phyloP scores from a whole-genome alignment of 2,797 vertebrate species.

The Sebastes alutus region DNA sequence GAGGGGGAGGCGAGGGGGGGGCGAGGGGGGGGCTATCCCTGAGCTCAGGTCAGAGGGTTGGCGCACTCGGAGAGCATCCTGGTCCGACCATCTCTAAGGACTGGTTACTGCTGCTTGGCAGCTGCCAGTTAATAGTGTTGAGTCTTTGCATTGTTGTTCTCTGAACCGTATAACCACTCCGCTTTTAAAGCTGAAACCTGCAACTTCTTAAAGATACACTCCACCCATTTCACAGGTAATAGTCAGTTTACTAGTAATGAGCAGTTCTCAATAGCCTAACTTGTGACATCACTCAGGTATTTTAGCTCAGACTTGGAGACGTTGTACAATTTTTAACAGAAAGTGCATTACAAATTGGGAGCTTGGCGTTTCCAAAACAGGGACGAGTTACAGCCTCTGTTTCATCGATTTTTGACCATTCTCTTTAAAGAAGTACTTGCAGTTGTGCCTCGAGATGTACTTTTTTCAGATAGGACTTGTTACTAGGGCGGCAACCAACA shows the following conservation, averaged over 20 bases:
- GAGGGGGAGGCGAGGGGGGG: too few species aligned
- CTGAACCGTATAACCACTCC: not conserved
- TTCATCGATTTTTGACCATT: too few species aligned
- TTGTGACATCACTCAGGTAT: not conserved
- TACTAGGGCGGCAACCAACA: not conserved
- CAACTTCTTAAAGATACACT: not conserved
- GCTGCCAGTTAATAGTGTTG: not conserved
- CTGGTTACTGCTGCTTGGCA: not conserved
- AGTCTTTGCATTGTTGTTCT: not conserved
- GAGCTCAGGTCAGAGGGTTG: not conserved
- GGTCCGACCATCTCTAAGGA: not conserved
- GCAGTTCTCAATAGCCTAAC: rapidly evolving
- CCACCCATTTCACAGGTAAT: not conserved
- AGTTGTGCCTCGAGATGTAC: too few species aligned
- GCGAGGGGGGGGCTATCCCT: too few species aligned
- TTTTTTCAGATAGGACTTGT: too few species aligned
- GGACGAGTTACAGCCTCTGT: not conserved
- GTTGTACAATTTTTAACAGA: not conserved
- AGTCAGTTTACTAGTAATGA: not conserved
- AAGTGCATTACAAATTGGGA: not conserved
- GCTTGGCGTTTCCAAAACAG: not conserved
- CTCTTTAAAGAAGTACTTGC: not conserved
- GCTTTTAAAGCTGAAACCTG: not conserved
- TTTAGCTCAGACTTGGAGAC: not conserved
- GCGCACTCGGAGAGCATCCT: not conserved